These are phyloP conservation scores for Cybosia mesomella DNA, from an alignment of 2,888 invertebrate genomes.

Conservation along the genomic window DNA sequence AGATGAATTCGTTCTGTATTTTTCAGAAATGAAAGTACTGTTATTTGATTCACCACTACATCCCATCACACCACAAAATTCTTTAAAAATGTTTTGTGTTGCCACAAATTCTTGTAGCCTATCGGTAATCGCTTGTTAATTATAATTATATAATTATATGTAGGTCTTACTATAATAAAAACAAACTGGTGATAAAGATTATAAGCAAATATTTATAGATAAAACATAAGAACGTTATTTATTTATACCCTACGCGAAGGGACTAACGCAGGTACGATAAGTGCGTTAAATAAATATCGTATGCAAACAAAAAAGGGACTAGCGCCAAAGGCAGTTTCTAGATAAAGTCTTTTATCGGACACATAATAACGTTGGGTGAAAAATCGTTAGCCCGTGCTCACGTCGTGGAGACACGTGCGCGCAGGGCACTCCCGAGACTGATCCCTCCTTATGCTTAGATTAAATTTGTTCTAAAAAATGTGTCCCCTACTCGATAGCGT, in stretches of 20 bases:
- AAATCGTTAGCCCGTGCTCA: constrained; percentile 79
- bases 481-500: constrained; percentile 80
- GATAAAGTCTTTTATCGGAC: constrained; percentile 76
- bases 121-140: no score
- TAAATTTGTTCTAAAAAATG: constrained; percentile 85
- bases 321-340: constrained; percentile 65
- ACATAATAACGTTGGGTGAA: constrained; percentile 77
- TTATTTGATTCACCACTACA: no score
- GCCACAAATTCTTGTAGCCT: neutral
- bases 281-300: constrained; percentile 51
- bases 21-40: no score
- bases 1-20: no score
- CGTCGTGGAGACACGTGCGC: constrained; percentile 76
- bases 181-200: constrained; percentile 3
- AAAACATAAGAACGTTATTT: constrained; percentile 29
- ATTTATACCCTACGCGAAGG: constrained; percentile 37
- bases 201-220: constrained; percentile 12
- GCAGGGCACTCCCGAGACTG: constrained; percentile 79
- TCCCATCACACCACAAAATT: no score
- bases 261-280: constrained; percentile 38
- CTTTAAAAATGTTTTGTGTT: neutral
- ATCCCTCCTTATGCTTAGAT: constrained; percentile 83
- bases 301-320: constrained; percentile 62
- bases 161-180: neutral
- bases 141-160: neutral